Percentiles rank a stretch among this genome's conserved stretches.
phyloP scores from a whole-genome alignment of 2,888 invertebrate species.

The Drosophila lacicola region DNA sequence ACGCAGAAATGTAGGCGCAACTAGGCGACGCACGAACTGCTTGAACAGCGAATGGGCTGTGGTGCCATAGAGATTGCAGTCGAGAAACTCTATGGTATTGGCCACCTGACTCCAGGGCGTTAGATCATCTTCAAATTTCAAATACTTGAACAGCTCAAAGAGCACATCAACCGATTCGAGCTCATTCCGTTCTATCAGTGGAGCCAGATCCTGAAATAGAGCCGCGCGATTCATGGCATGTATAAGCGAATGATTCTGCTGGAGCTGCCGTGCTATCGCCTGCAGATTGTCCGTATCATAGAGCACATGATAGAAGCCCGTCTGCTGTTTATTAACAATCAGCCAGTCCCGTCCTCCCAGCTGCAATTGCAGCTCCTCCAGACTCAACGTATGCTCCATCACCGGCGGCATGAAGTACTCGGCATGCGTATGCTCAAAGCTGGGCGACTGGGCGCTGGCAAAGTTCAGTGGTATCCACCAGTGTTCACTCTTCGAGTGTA shows the following conservation, averaged over 20 bases:
- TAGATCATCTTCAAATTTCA: conserved; percentile 88
- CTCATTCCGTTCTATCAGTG: conserved; percentile 87
- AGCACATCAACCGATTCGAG: conserved; percentile 86
- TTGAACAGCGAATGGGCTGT: conserved; percentile 66
- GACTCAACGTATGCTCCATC: conserved; percentile 63
- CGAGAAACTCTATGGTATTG: conserved; percentile 66
- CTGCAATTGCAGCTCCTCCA: conserved; percentile 69
- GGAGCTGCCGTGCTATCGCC: conserved; percentile 88
- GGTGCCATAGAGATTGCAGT: conserved; percentile 69
- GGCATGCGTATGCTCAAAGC: conserved; percentile 75
- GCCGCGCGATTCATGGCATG: conserved; percentile 93
- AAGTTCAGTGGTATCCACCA: conserved; percentile 84
- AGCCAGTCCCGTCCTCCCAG: conserved; percentile 81
- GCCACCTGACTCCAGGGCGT: conserved; percentile 89
- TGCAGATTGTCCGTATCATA: conserved; percentile 89
- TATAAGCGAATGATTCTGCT: conserved; percentile 88
- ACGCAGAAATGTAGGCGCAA: conserved; percentile 68
- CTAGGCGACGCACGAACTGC: conserved; percentile 71
- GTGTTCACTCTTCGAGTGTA: conserved; percentile 64
- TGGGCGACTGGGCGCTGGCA: conserved; percentile 68
- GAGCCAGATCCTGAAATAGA: conserved; percentile 91
- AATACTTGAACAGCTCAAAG: conserved; percentile 86
- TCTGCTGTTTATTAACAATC: conserved; percentile 83
- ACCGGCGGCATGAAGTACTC: conserved; percentile 82
- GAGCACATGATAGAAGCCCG: conserved; percentile 88